Evolutionary conservation across 2,113 vertebrate genomes (phyloP).

Genomic region (Talpa occidentalis): DNA sequence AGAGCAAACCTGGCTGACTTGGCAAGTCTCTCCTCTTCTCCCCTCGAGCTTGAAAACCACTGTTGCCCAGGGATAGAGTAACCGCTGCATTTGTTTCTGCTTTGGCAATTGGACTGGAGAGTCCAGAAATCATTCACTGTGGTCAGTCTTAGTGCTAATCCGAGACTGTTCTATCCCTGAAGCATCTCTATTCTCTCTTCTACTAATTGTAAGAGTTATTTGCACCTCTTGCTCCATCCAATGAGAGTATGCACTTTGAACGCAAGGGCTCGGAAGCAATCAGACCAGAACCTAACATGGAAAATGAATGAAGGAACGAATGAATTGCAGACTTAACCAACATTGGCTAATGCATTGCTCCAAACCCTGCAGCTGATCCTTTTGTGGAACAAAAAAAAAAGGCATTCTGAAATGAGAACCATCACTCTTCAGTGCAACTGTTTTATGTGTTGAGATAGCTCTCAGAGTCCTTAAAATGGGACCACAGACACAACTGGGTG

Average conservation of each 20-base stretch:
- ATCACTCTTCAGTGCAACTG: background rate
- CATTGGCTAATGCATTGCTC: background rate
- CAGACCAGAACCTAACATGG: background rate
- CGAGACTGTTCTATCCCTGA: background rate
- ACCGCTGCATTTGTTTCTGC: constrained; percentile 1
- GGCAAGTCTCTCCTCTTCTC: background rate
- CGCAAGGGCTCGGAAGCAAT: background rate
- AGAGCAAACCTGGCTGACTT: background rate
- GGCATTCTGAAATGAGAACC: background rate
- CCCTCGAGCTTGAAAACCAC: background rate
- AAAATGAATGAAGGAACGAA: background rate
- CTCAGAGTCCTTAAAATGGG: background rate
- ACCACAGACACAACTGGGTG: background rate
- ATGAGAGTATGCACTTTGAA: background rate
- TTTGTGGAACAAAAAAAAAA: background rate
- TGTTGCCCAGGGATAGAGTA: background rate
- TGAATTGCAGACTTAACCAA: background rate
- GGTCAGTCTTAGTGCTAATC: background rate
- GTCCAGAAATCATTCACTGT: background rate
- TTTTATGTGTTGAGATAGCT: background rate
- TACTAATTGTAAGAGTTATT: background rate
- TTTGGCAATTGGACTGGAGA: background rate
- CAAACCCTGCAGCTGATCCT: background rate
- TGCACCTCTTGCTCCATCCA: background rate
- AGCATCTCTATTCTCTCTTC: background rate